phyloP scores from a whole-genome alignment of 2,888 invertebrate species.

The Neelides folsomi region DNA sequence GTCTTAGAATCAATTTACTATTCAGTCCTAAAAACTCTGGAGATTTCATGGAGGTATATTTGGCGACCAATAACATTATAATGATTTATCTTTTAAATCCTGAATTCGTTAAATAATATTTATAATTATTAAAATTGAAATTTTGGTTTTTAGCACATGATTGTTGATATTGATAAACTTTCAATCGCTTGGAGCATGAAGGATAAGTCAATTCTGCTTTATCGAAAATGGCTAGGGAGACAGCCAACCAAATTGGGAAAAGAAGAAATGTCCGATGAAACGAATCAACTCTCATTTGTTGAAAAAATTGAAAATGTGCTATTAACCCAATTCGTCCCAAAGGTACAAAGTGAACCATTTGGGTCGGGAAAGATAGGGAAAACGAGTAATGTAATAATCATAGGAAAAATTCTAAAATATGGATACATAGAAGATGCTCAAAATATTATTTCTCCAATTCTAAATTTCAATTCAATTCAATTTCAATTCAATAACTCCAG shows the following conservation, averaged over 20 bases:
- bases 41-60: slow-evolving; percentile 31
- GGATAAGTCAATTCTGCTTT: slow-evolving; percentile 23
- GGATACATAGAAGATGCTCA: too few relatives aligned
- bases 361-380: too few relatives aligned
- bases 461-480: too few relatives aligned
- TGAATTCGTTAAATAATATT: not conserved
- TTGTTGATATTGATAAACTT: slow-evolving; percentile 30
- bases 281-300: slow-evolving; percentile 8
- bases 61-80: too few relatives aligned
- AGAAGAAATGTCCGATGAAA: not conserved
- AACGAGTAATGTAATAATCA: too few relatives aligned
- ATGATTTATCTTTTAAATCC: not conserved
- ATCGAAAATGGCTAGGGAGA: slow-evolving; percentile 15
- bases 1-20: slow-evolving; percentile 28
- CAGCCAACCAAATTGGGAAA: not conserved
- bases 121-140: not conserved
- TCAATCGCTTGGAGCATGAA: slow-evolving; percentile 28
- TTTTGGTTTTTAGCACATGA: slow-evolving; percentile 22
- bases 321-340: slow-evolving; percentile 29
- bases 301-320: slow-evolving; percentile 26
- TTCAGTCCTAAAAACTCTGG: slow-evolving; percentile 32
- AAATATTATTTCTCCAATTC: too few relatives aligned
- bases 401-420: too few relatives aligned
- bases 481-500: too few relatives aligned
- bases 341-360: too few relatives aligned